Evolutionary conservation across 1,140 invertebrate genomes (phyloP), one percentile per base, ranked within the genome.

Genomic region (Ips typographus): DNA sequence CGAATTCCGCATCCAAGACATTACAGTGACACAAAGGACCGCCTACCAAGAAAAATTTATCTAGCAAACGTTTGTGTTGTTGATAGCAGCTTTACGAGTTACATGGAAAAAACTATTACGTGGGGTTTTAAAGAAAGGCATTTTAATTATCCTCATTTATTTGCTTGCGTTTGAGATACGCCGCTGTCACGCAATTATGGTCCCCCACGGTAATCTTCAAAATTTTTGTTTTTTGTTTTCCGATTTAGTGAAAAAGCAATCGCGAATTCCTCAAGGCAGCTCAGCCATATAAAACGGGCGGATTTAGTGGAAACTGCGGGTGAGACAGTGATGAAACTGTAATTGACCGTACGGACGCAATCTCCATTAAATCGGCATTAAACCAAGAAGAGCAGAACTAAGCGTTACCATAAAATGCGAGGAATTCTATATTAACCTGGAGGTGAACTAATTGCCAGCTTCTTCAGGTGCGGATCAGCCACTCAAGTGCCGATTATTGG

Each of bases 31-130:
- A 61, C 59, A 61, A 47, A 47, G 44, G 59, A 61, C 59, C 59
- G 59, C 59, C 59, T 61, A 61, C 59, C 59, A 37, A 49, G 59
- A 61, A 61, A 61, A 61, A 61, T 61, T 61, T 61, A 61, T 61
- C 59, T 49, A 61, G 59, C 59, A 61, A 61, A 61, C 59, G 59
- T 61, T 61, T 61, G 40, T 37, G 56, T 61, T 56, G 53, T 59
- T 61, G 59, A 61, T 61, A 61, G 59, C 59, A 39, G 43, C 59
- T 61, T 61, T 61, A 61, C 59, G 59, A 61, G 42, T 61, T 61
- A 61, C 59, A 61, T 5, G 59, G 44, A 61, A 61, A 61, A 61
- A 61, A 61, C 22, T 61, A 49, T 49, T 61, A 49, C 59, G 59
- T 61, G 59, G 22, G 43, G 59, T 49, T 61, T 61, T 61, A 38